Evolutionary conservation across 2,113 vertebrate genomes (phyloP), one percentile per base, ranked within the genome.

Genomic region (Hymenochirus boettgeri): DNA sequence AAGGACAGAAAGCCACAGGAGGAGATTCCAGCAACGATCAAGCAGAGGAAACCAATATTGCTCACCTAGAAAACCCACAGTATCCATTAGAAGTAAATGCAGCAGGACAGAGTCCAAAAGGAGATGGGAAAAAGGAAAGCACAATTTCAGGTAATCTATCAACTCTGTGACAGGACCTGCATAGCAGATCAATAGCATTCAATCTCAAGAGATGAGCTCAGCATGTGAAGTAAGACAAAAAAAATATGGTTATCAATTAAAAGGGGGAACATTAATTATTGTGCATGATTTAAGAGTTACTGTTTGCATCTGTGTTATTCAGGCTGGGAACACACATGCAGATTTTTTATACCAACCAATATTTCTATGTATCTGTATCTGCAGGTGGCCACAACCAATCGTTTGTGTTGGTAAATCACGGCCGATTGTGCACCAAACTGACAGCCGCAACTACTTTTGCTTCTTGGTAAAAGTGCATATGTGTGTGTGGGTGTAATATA

Each of bases 101-200:
- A 53, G 23, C 56, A 10, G 15, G 21, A 22, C 25, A 18, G 53
- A 9, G n/a, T 47, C 12, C 21, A 37, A 23, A 33, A 18, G 21
- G 35, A 37, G 24, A 12, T 13, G 58, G 27, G 52, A 48, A 58
- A 27, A 59, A 51, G 21, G n/a, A 37, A 42, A 25, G 17, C n/a
- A 7, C 17, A 26, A 24, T 48, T 26, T 37, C 65, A 63, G 54
- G 59, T 57, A 62, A 59, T 65, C 42, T 15, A 19, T 23, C 51
- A 61, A 10, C 12, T 12, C 24, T 4, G 7, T 24, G 47, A 25
- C 62, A 0, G 76, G 63, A 42, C 73, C 79, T 57, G 22, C 70
- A 73, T 5, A 10, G 42, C 3, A n/a, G 74, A 35, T 70, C 74
- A 67, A 59, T 70, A 22, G 54, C 47, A 4, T 45, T 65, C 54